Base-by-base conservation (phyloP, 2,888 invertebrate species). In the Eilema griseolum region DNA sequence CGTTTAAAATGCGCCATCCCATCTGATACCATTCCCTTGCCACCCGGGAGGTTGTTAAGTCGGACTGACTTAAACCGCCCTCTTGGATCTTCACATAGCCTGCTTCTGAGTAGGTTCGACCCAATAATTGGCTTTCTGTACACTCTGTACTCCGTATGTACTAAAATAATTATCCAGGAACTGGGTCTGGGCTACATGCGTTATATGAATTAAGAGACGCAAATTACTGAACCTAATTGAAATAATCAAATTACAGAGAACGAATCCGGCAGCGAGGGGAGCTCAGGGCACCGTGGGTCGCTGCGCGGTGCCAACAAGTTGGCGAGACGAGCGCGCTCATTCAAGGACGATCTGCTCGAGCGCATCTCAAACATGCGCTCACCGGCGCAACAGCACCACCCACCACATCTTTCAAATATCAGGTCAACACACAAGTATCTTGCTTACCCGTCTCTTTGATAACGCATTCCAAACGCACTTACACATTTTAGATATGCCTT, bases 311-410 rank as follows among this genome's bases (percentile, higher is more conserved):
- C 97, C 82, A 95, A 95, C 89, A 98, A 98, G 93, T 96, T 98
- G 93, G 98, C 98, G 72, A 96, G 98, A 81, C 96, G 98, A 80
- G 98, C 98, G 78, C 97, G 98, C 84, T 98, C 98, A 79, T 98
- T 98, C 95, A 98, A 98, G 95, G 98, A 98, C 96, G 98, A 98
- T 95, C 96, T 98, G 88, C 96, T 98, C 89, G 98, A 98, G 92
- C 98, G 98, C 93, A 97, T 98, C 91, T 98, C 98, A 82, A 97
- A 98, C 93, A 98, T 98, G 97, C 97, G 98, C 82, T 98, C 98
- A 79, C 98, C 98, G 67, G 96, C 95, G 83, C 96, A 95, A 78
- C 95, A 95, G 86, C 96, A 95, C 82, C 94, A 90, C 83, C 93
- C 90, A 85, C 91, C 93, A 72, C 95, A 95, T 89, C 92, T 95